Evolutionary conservation across 2,888 invertebrate species (phyloP), one percentile per base, ranked within the genome.

Genomic region (Drosophila sordidula): DNA sequence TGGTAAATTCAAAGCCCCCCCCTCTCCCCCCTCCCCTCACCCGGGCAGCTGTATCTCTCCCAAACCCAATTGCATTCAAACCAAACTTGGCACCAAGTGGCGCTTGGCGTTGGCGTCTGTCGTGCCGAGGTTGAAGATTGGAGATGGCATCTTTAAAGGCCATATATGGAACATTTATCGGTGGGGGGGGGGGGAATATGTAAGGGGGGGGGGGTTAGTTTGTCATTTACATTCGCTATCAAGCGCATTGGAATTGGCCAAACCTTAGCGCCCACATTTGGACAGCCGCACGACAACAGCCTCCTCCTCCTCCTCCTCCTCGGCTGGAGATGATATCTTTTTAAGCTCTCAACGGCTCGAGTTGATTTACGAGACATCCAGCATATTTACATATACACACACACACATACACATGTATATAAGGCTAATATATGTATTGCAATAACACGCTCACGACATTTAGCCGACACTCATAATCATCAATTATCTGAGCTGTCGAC

Each of bases 401-500:
- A 22, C 12, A 11, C 12, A 22, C 25, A 32, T 11, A 12, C 9
- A 26, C 5, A 25, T 47, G 16, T 8, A 14, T 4, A 6, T 36
- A 9, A 38, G 46, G 26, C 14, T 46, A 38, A 46, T 68, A 56
- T 56, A 49, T 73, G 54, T 54, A 65, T 70, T 16, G 49, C 39
- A 55, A 52, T 55, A 61, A 65, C 61, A 74, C 66, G 62, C 82
- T 80, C 80, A 80, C 80, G 80, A 82, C 83, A 76, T 81, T 81
- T 81, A 57, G 70, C 70, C 61, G 62, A 69, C 51, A 78, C 82
- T 78, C 84, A 86, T 78, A 83, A 83, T 83, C 84, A 86, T 83
- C 87, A 83, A 86, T 83, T 86, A 86, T 86, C 82, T 70, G 55
- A 62, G 66, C 82, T 80, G 80, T 70, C 77, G 52, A 62, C 51